These are phyloP conservation scores for Hyles lineata DNA, from an alignment of 2,888 invertebrate genomes.

Conservation along the genomic window DNA sequence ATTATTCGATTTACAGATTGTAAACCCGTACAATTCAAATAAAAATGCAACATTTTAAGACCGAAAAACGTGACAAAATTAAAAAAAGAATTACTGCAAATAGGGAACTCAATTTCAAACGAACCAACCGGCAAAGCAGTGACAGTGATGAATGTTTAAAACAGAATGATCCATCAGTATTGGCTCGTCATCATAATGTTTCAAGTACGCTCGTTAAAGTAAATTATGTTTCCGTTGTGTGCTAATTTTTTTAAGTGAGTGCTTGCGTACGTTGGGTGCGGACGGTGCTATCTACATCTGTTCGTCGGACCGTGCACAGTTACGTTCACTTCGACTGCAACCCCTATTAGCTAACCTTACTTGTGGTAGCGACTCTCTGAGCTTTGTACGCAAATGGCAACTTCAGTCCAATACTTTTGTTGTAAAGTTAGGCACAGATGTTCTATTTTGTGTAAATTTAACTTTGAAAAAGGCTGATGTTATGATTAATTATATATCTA, in stretches of 20 bases:
- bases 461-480: too few species aligned
- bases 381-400: background rate
- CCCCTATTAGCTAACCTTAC: slow-evolving; percentile 67
- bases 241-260: slow-evolving; percentile 77
- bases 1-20: too few species aligned
- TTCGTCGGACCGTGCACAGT: slow-evolving; percentile 66
- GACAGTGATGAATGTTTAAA: background rate
- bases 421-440: too few species aligned
- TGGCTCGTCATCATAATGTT: slow-evolving; percentile 17
- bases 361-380: slow-evolving; percentile 21
- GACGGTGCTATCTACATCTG: slow-evolving; percentile 71
- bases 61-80: too few species aligned
- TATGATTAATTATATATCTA: too few species aligned
- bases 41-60: too few species aligned
- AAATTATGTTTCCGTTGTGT: slow-evolving; percentile 74
- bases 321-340: slow-evolving; percentile 76
- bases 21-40: too few species aligned
- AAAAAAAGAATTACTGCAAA: too few species aligned
- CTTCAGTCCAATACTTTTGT: too few species aligned
- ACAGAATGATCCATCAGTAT: slow-evolving; percentile 20
- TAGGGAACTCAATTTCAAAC: too few species aligned
- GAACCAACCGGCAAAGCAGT: background rate
- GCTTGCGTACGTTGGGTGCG: slow-evolving; percentile 56
- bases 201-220: slow-evolving; percentile 31
- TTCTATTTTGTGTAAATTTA: too few species aligned